These are phyloP conservation scores for Philhelius pedissequus DNA, from an alignment of 2,888 invertebrate species.

Conservation along the genomic window DNA sequence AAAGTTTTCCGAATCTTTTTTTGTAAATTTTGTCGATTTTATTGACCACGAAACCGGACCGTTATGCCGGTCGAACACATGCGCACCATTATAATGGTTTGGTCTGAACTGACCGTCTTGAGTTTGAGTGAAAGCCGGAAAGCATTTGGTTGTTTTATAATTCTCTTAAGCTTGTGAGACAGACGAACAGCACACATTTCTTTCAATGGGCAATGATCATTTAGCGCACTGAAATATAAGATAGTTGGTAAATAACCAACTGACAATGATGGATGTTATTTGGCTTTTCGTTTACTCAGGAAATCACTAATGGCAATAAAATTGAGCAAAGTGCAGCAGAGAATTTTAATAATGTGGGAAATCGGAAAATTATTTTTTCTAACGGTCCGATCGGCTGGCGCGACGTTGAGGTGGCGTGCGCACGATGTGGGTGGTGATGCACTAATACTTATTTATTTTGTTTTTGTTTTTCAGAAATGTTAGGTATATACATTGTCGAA, in stretches of 20 bases:
- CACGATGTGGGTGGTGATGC: neutral
- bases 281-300: neutral
- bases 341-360: slow-evolving; percentile 10
- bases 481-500: too few relatives aligned
- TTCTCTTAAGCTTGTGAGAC: slow-evolving; percentile 9
- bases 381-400: neutral
- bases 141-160: slow-evolving; percentile 28
- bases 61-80: slow-evolving; percentile 24
- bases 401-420: neutral
- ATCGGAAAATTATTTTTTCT: slow-evolving; percentile 13
- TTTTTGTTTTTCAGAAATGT: neutral
- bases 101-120: neutral
- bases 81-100: slow-evolving; percentile 2
- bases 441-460: neutral
- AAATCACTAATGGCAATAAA: slow-evolving; percentile 23
- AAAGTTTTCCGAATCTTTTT: slow-evolving; percentile 59
- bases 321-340: slow-evolving; percentile 25
- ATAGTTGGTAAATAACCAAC: neutral
- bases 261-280: slow-evolving; percentile 49
- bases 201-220: neutral
- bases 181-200: neutral
- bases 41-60: slow-evolving; percentile 45
- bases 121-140: slow-evolving; percentile 55
- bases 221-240: slow-evolving; percentile 8
- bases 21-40: slow-evolving; percentile 57